Conservation (phyloP, 2,888 invertebrate species). For the Sminthurides aquaticus region DNA sequence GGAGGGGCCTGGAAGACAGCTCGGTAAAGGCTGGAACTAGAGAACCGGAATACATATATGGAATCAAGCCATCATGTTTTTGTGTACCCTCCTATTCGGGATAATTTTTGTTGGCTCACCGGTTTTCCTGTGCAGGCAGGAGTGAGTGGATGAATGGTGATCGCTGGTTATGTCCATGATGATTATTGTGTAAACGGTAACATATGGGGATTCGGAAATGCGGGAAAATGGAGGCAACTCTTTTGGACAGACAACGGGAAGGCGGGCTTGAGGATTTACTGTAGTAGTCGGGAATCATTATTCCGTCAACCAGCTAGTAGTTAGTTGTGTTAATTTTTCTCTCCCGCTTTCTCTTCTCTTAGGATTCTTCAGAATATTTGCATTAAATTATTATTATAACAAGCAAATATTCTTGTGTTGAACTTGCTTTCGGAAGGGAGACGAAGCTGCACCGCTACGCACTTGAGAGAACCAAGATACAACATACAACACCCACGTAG, state of each 20-base stretch:
- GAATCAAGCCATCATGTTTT: neutral
- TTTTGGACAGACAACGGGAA: conserved; percentile 7
- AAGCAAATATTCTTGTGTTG: too few species aligned
- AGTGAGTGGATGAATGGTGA: conserved; percentile 20
- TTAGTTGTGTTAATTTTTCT: too few species aligned
- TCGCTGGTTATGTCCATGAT: neutral
- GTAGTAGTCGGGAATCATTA: neutral
- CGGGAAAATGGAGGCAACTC: conserved; percentile 21
- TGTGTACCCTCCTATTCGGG: too few species aligned
- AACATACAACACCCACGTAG: too few species aligned
- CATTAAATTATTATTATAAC: too few species aligned
- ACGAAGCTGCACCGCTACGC: too few species aligned
- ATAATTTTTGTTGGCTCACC: too few species aligned
- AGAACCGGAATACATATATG: neutral
- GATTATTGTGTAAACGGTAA: conserved; percentile 19
- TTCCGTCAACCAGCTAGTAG: neutral
- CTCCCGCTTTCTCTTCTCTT: neutral
- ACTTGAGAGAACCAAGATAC: too few species aligned
- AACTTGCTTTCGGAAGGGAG: too few species aligned
- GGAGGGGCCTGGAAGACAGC: neutral
- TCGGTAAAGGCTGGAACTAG: neutral
- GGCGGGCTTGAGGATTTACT: neutral
- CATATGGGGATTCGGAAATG: conserved; percentile 24
- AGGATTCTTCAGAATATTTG: neutral
- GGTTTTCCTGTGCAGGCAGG: conserved; percentile 12